Evolutionary conservation across 2,888 invertebrate genomes (phyloP), one percentile per base, ranked within the genome.

Genomic region (Herminia tarsipennalis): DNA sequence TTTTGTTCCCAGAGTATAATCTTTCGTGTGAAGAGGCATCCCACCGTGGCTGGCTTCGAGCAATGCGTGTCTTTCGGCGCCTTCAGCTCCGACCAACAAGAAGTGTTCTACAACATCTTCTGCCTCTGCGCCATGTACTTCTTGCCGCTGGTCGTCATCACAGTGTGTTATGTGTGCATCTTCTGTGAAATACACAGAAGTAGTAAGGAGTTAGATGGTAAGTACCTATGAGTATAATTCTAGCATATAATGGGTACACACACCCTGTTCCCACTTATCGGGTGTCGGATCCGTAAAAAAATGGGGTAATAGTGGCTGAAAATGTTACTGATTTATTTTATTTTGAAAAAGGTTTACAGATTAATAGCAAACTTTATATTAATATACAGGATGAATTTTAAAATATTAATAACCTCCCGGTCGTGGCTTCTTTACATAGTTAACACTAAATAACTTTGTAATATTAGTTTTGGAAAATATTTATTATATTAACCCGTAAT

Each of bases 31-130:
- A 91, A 92, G 56, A 80, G 86, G 0, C 96, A 96, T 73, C 96
- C 96, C 0, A 69, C 83, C 0, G 89, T 93, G 60, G 92, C 92
- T 0, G 92, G 93, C 40, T 96, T 94, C 80, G 92, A 93, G 60
- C 96, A 96, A 79, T 96, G 96, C 79, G 96, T 96, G 0, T 94
- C 95, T 0, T 96, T 96, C 81, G 94, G 93, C 47, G 95, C 94
- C 43, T 96, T 96, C 85, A 86, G 92, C n/a, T 92, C 93, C 0
- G 78, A 81, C 0, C 79, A 86, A 0, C 93, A 94, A 54, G 95
- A 96, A 79, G 92, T 94, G 3, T 92, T 93, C 2, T 96, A 96
- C 92, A 96, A 94, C 73, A 83, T 95, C 43, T 94, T 95, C 86
- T 95, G 95, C 60, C 92, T 96, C 16, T 89, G 94, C 57, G 94